These are phyloP conservation scores for Sarcoramphus papa DNA, from an alignment of 2,797 vertebrate genomes.

Conservation along the genomic window DNA sequence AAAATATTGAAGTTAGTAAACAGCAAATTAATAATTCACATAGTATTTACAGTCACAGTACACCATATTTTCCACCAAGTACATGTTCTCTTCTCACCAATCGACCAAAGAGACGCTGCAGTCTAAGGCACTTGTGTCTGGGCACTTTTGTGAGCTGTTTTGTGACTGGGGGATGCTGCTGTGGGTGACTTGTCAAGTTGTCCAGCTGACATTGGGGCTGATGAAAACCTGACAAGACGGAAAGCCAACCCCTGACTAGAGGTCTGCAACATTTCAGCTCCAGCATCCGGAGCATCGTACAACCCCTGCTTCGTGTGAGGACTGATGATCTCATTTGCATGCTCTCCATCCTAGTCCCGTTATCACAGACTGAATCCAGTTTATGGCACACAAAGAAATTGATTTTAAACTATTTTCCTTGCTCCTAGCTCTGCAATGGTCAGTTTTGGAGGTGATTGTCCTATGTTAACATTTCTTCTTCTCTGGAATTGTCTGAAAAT, in stretches of 20 bases:
- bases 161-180: background rate
- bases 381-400: background rate
- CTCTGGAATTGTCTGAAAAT: background rate
- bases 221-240: background rate
- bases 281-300: rapidly evolving
- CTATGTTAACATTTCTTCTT: background rate
- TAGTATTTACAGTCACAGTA: conserved; percentile 32
- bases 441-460: background rate
- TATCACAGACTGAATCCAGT: background rate
- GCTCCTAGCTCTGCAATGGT: background rate
- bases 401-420: background rate
- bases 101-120: background rate
- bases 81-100: rapidly evolving
- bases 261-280: background rate
- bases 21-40: conserved; percentile 47
- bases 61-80: background rate
- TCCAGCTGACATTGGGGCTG: background rate
- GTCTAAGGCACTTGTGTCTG: background rate
- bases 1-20: conserved; percentile 53
- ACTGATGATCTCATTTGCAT: background rate
- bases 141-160: background rate
- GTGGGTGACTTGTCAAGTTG: background rate
- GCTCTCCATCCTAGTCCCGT: background rate
- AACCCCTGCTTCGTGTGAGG: background rate
- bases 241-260: background rate